Evolutionary conservation across 2,113 vertebrate species (phyloP), one percentile per base, ranked within the genome.

Genomic region (Eulemur macaco): DNA sequence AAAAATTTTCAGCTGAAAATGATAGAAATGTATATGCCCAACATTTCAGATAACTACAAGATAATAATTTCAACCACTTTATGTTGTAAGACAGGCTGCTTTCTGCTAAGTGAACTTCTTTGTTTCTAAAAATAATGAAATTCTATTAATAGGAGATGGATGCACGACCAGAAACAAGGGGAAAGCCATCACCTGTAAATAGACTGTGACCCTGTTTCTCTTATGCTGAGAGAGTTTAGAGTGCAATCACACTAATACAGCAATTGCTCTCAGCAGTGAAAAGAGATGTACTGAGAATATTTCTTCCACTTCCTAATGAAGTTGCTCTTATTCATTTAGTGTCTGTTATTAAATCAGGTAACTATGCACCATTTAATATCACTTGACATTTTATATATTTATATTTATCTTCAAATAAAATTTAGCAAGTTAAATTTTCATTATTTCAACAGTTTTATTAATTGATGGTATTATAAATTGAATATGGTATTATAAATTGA

Each of bases 101-200:
- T 82, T 86, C 39, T 39, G 82, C 9, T 54, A 63, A 85, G 10
- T 29, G 15, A 76, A 85, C 4, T 50, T 86, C 12, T 42, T 81
- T 89, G 29, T 73, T 88, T 95, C 56, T 78, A 96, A 96, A 97
- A 87, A 47, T 84, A 81, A 89, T 25, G 42, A 86, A 91, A 82
- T 71, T 2, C 12, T 64, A 60, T 47, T 34, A 73, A 74, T 5
- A 96, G 37, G 27, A 50, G 39, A 92, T 58, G 76, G 3, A 18
- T 68, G 31, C 34, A 64, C 9, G 12, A 77, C 45, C 14, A 69
- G 54, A 52, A 89, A 76, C n/a, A 90, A 96, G 52, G 34, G 29
- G 18, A 96, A 91, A 77, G 45, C 7, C 34, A 68, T 34, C 42
- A 95, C 93, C 13, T 50, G 4, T 66, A 95, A 96, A 89, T 0